These are phyloP conservation scores for Buathra laborator DNA, from an alignment of 2,888 invertebrate species.

Conservation along the genomic window DNA sequence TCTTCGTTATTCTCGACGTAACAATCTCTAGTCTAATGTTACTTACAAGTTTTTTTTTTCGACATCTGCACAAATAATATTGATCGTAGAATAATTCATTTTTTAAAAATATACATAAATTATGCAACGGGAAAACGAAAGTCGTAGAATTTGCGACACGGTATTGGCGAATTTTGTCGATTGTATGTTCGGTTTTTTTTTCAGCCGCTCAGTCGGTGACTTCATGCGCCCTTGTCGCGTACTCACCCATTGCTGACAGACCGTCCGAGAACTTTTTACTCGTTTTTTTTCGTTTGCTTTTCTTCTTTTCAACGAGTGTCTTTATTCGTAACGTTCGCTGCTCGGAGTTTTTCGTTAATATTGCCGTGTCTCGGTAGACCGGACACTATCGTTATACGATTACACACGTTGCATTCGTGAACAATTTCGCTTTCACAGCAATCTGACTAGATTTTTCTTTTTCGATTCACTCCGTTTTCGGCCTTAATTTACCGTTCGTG, in stretches of 20 bases:
- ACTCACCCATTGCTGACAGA: conserved; percentile 7
- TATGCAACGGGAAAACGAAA: not conserved
- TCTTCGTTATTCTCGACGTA: conserved; percentile 12
- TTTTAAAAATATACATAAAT: not conserved
- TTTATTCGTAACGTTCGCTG: not conserved
- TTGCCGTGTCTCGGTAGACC: conserved; percentile 3
- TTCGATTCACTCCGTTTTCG: conserved; percentile 59
- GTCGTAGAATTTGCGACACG: not conserved
- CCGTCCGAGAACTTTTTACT: not conserved
- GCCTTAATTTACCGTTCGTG: conserved; percentile 54
- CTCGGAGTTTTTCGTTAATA: not conserved
- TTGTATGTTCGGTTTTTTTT: conserved; percentile 1
- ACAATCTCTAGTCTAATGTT: conserved; percentile 24
- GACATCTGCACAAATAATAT: conserved; percentile 4
- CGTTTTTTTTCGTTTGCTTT: not conserved
- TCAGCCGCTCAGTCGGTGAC: not conserved
- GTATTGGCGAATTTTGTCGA: not conserved
- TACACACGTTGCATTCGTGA: conserved; percentile 31
- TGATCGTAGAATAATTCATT: conserved; percentile 1
- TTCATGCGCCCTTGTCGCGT: not conserved
- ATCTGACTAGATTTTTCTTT: conserved; percentile 56
- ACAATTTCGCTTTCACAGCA: conserved; percentile 45
- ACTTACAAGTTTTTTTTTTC: not conserved
- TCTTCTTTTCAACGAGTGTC: not conserved
- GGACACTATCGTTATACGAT: conserved; percentile 24